Conservation (phyloP, 2,113 vertebrate species). For the Lipophrys pholis region DNA sequence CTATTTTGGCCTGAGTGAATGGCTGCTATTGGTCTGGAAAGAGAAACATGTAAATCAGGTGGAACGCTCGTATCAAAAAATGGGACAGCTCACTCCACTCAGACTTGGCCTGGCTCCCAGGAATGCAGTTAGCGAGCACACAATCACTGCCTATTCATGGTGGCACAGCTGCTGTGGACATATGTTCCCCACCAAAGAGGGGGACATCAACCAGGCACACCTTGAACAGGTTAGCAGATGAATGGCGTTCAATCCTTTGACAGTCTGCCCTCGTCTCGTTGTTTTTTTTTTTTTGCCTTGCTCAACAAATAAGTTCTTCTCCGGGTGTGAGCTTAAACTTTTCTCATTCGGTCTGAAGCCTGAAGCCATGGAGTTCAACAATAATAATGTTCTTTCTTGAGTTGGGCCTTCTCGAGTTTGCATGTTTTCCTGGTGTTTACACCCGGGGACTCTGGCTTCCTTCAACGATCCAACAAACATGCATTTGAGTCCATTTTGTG, state of each 20-base stretch:
- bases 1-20: constrained; percentile 50
- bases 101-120: constrained; percentile 82
- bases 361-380: not conserved
- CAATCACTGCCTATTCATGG: constrained; percentile 80
- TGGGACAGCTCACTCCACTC: constrained; percentile 78
- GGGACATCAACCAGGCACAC: constrained; percentile 82
- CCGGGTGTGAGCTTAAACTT: constrained; percentile 55
- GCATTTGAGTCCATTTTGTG: too few relatives aligned
- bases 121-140: constrained; percentile 78
- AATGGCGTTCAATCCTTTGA: constrained; percentile 78
- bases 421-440: too few relatives aligned
- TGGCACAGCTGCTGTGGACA: constrained; percentile 85
- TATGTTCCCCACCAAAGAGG: constrained; percentile 83
- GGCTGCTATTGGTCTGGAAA: constrained; percentile 30
- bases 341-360: constrained; percentile 35
- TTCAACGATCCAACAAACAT: too few relatives aligned
- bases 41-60: constrained; percentile 74
- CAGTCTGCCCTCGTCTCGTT: constrained; percentile 73
- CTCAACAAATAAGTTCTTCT: constrained; percentile 76
- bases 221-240: constrained; percentile 84
- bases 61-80: constrained; percentile 69
- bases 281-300: constrained; percentile 60
- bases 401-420: too few relatives aligned
- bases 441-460: too few relatives aligned
- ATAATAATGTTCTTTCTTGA: not conserved